Percentiles rank a stretch among this genome's conserved stretches.
These are phyloP conservation scores for Syrrhaptes paradoxus DNA, from an alignment of 2,113 vertebrate species.

Conservation along the genomic window DNA sequence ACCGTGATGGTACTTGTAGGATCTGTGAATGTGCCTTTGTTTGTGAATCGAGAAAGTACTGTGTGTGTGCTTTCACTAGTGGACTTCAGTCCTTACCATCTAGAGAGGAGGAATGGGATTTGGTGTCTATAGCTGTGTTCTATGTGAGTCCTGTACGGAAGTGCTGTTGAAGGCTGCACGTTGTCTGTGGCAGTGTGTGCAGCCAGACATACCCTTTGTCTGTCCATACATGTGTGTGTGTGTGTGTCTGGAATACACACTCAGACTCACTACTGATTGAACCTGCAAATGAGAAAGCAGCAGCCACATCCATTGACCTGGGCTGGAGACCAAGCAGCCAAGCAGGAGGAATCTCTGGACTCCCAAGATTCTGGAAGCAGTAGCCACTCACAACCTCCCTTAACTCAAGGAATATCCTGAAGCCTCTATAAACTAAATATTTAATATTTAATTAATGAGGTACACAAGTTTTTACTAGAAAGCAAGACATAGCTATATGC, in stretches of 20 bases:
- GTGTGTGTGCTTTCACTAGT: background rate
- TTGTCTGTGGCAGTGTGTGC: background rate
- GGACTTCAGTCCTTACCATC: background rate
- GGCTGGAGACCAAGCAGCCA: background rate
- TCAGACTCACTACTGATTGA: background rate
- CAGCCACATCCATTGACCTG: background rate
- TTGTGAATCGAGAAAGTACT: background rate
- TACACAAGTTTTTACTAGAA: background rate
- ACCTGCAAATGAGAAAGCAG: background rate
- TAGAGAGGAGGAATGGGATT: background rate
- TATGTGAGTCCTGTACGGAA: background rate
- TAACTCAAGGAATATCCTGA: background rate
- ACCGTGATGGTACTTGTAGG: fast-evolving
- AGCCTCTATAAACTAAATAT: background rate
- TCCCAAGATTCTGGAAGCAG: background rate
- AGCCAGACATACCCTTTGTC: background rate
- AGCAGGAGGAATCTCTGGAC: background rate
- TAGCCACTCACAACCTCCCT: background rate
- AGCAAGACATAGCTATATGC: background rate
- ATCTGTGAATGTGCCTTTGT: background rate
- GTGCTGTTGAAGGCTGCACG: background rate
- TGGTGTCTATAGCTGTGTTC: background rate
- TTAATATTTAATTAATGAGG: background rate
- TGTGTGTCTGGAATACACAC: background rate
- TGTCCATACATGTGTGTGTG: too few relatives aligned